Evolutionary conservation across 2,888 invertebrate species (phyloP), one percentile per base, ranked within the genome.

Genomic region (Pandemis corylana): DNA sequence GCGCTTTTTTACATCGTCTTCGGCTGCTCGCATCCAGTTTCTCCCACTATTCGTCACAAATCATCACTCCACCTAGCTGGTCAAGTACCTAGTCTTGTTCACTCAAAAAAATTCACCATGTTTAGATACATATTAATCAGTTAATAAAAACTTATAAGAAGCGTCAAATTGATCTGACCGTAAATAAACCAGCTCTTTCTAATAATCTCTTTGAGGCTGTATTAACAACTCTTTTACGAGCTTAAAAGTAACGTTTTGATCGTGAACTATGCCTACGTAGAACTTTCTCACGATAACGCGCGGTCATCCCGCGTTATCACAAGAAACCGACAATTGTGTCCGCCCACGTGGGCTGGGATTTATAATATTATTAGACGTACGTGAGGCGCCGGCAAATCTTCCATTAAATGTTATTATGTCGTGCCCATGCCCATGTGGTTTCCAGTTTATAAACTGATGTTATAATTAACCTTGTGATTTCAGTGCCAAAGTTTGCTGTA

Each of bases 261-360:
- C 51, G 36, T 56, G 61, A 51, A 49, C 46, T 67, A 67, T 73
- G 65, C 59, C 53, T 66, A 64, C 66, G 77, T 72, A 78, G 76
- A 80, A 82, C 78, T 84, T 86, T 86, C 85, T 80, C 83, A 84
- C 82, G 85, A 82, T 85, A 83, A 79, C 82, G 78, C 82, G 78
- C 80, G 81, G 84, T 84, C 85, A 84, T 84, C 83, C 83, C 78
- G 77, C 83, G 86, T 87, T 88, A 87, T 90, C 87, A 83, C 83
- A 82, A 81, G 80, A 81, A 74, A 80, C 85, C 84, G 86, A 83
- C 86, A 82, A 88, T 86, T 82, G 86, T 80, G 82, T 79, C 83
- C 88, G 83, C 89, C 91, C 84, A 91, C 91, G 81, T 85, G 81
- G 83, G 78, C 80, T 81, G 77, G 80, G 86, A 90, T 89, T 89